phyloP scores from a whole-genome alignment of 2,888 invertebrate genomes.

The Willowsia nigromaculata region DNA sequence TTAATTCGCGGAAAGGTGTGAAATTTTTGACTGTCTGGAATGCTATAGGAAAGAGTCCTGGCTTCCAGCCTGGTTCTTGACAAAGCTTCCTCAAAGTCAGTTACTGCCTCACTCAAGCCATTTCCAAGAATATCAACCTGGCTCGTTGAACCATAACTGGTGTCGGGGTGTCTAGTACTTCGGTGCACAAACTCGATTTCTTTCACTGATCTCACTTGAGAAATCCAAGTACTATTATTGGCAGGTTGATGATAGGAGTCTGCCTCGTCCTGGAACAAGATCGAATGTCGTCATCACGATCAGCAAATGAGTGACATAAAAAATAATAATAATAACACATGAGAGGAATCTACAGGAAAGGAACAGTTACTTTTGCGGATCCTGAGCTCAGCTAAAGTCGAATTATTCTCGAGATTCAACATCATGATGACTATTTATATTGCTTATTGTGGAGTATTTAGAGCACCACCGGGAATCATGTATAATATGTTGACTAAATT shows the following conservation, averaged over 20 bases:
- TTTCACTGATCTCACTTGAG: constrained; percentile 70
- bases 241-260: constrained; percentile 52
- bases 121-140: constrained; percentile 69
- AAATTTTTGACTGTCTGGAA: constrained; percentile 77
- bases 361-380: not conserved
- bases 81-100: constrained; percentile 87
- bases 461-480: not conserved
- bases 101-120: constrained; percentile 83
- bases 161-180: constrained; percentile 11
- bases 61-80: constrained; percentile 81
- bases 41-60: constrained; percentile 72
- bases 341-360: not conserved
- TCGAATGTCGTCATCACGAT: constrained; percentile 33
- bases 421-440: constrained; percentile 15
- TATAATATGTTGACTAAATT: not conserved
- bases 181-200: constrained; percentile 36
- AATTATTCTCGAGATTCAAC: not conserved
- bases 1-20: constrained; percentile 78
- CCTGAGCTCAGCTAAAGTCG: not conserved
- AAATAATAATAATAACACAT: constrained; percentile 20
- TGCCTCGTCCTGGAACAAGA: constrained; percentile 41
- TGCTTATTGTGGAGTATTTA: not conserved
- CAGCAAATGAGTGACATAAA: constrained; percentile 39
- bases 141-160: constrained; percentile 37
- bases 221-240: constrained; percentile 62